Base-by-base conservation (phyloP, 2,888 invertebrate species). In the Cybosia mesomella region DNA sequence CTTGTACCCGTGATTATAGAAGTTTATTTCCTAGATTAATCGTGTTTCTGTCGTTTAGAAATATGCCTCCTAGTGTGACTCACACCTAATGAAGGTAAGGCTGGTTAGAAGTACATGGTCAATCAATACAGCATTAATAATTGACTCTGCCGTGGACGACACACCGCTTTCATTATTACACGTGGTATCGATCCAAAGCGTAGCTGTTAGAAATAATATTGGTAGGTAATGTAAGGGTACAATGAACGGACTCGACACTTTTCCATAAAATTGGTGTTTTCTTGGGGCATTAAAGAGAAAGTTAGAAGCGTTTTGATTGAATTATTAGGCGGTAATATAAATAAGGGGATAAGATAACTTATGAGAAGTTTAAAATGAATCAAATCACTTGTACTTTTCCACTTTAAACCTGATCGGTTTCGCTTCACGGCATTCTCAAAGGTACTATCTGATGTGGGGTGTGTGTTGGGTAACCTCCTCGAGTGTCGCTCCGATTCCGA, bases 121-220 rank as follows among this genome's bases (percentile, higher is more conserved):
- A 87, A 94, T 93, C 93, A 89, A 93, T 93, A 92, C 79, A 74
- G 76, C 86, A 73, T 86, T 76, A 85, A 86, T 86, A 85, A 85
- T 85, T 81, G 73, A 83, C 81, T 66, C 65, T 49, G 43, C 67
- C 57, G 76, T 68, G 73, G 76, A 70, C 73, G 71, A 58, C 63
- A 67, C 62, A 69, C 59, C 63, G 64, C 65, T 66, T 65, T 66
- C 62, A 72, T 74, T 72, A 76, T 79, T 74, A 75, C 77, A 81
- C 73, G 71, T 79, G 75, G 79, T 81, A 85, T 85, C 76, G 85
- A 85, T 77, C 78, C 62, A 64, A 59, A 67, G 66, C 58, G 59
- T 67, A 64, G 61, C 60, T 58, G 58, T 72, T 70, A 71, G 64
- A 64, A 58, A 66, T 43, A 28, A 67, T 75, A 64, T 79, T 70